These are phyloP conservation scores for Solenodon paradoxus DNA, from an alignment of 2,113 vertebrate species.

Conservation along the genomic window DNA sequence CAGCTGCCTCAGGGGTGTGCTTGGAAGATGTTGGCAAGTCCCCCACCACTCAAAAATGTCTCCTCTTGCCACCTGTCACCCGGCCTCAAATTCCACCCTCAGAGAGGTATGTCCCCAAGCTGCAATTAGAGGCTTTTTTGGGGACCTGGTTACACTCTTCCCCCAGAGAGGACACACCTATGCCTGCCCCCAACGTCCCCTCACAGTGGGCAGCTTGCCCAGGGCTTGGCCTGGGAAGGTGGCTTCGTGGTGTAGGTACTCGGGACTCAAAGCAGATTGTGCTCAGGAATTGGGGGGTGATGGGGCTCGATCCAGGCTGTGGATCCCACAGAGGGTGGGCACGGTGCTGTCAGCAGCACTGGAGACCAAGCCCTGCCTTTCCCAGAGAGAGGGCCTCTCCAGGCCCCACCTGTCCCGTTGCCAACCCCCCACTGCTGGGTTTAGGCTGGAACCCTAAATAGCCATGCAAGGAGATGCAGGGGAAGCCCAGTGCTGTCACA, in stretches of 20 bases:
- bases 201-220: background rate
- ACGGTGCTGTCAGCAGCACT: background rate
- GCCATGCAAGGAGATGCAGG: background rate
- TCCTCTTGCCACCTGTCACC: conserved; percentile 59
- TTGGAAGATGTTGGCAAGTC: conserved; percentile 44
- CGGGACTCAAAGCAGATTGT: too few relatives aligned
- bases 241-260: background rate
- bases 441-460: conserved; percentile 39
- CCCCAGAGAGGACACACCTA: background rate
- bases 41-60: background rate
- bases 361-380: background rate
- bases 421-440: background rate
- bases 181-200: background rate
- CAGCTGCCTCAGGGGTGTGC: conserved; percentile 62
- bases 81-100: conserved; percentile 42
- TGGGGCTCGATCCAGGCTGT: background rate
- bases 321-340: background rate
- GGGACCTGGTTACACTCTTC: background rate
- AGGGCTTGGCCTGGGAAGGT: background rate
- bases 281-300: background rate
- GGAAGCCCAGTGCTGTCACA: background rate
- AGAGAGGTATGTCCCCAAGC: background rate
- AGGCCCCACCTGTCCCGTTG: background rate
- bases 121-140: background rate
- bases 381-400: background rate